phyloP scores from a whole-genome alignment of 2,113 vertebrate species.

The Heterotilapia buettikoferi region DNA sequence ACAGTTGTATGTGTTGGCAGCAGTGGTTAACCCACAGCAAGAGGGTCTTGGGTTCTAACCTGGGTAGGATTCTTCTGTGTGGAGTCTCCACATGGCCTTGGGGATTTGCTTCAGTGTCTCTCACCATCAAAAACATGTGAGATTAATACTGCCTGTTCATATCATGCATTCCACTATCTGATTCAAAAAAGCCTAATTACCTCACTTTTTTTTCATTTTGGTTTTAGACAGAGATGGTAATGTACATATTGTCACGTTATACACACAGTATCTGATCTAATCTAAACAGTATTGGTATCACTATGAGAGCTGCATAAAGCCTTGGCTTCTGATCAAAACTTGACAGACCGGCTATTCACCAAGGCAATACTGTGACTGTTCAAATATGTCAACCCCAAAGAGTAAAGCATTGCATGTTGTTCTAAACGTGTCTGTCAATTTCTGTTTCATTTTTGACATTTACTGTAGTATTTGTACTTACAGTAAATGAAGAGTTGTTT shows the following conservation, averaged over 20 bases:
- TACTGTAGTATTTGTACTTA: background rate
- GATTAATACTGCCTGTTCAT: fast-evolving
- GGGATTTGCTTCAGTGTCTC: background rate
- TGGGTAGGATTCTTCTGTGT: background rate
- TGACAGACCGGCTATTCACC: fast-evolving
- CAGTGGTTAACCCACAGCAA: background rate
- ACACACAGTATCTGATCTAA: fast-evolving
- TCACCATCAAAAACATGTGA: background rate
- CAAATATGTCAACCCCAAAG: background rate
- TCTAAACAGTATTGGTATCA: fast-evolving
- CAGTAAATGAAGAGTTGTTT: fast-evolving
- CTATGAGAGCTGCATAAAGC: background rate
- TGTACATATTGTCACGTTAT: background rate
- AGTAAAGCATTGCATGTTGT: background rate
- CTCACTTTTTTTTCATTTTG: background rate
- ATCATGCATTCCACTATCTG: background rate
- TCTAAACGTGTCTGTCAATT: fast-evolving
- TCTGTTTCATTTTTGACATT: fast-evolving
- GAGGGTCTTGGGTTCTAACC: fast-evolving
- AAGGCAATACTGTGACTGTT: background rate
- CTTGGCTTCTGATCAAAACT: background rate
- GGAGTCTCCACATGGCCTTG: background rate
- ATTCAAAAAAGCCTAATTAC: fast-evolving
- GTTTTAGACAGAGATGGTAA: fast-evolving
- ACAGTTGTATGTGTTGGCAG: background rate